Conservation (phyloP, 2,888 invertebrate species). For the Choreutis nemorana region DNA sequence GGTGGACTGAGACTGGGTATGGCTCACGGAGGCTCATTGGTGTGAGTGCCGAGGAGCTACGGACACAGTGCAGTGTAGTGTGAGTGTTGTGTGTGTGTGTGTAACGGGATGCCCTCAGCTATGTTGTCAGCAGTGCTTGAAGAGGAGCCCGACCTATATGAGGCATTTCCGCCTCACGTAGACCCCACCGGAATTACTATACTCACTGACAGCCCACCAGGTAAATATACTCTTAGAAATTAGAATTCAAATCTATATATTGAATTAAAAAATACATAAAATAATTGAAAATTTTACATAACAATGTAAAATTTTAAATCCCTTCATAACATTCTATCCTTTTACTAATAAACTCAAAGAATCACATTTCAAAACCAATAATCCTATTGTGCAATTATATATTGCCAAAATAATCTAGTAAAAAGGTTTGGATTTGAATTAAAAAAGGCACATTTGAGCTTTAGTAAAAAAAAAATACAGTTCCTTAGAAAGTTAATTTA, state of each 20-base stretch:
- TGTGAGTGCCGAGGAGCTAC: slow-evolving; percentile 41
- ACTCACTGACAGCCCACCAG: slow-evolving; percentile 71
- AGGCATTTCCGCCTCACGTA: slow-evolving; percentile 83
- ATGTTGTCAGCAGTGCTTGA: slow-evolving; percentile 78
- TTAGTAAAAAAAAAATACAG: no score
- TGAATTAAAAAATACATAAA: neutral
- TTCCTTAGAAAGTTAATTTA: no score
- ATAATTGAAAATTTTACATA: neutral
- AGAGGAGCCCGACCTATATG: slow-evolving; percentile 79
- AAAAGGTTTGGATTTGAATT: no score
- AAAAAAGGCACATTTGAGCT: no score
- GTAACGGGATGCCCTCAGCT: slow-evolving; percentile 66
- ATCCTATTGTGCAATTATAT: no score
- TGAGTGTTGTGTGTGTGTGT: slow-evolving; percentile 29
- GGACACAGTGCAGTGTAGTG: slow-evolving; percentile 53
- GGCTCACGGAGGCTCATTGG: slow-evolving; percentile 42
- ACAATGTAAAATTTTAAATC: slow-evolving; percentile 1
- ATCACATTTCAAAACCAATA: no score
- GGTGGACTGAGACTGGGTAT: slow-evolving; percentile 27
- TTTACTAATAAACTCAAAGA: no score
- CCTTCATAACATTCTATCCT: no score
- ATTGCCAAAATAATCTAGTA: no score
- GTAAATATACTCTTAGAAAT: slow-evolving; percentile 20
- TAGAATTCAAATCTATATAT: neutral
- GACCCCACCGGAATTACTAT: slow-evolving; percentile 81